Evolutionary conservation across 2,888 invertebrate genomes (phyloP), one percentile per base, ranked within the genome.

Genomic region (Odontothrips loti): DNA sequence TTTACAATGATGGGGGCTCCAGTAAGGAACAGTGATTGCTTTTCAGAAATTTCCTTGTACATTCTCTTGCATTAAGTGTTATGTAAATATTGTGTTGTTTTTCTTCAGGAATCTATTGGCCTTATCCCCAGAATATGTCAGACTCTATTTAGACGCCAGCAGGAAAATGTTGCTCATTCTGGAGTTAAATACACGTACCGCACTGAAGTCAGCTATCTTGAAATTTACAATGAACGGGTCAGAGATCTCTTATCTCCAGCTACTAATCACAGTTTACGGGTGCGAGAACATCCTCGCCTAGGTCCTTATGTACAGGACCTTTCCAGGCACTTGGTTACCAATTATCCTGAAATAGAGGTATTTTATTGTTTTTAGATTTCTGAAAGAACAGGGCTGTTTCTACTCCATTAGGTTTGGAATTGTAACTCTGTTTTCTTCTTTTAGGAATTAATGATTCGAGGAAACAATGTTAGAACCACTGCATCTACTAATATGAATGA

Each of bases 401-500:
- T 6, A 51, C 11, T 82, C 20, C 27, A 23, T n/a, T 11, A 17
- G 6, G 27, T 75, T 43, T 6, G 3, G 34, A 6, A 43, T 43
- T 43, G 2, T 43, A 4, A 43, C 6, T 43, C 6, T 43, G 34
- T 43, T 2, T 43, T 4, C 6, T 47, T 43, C 17, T 84, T 84
- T 11, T 87, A 94, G 94, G 92, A 92, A 86, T 92, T 93, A 86
- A 94, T 94, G 91, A 90, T 91, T 84, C 91, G 93, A 84, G 96
- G 96, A 83, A 96, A 95, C 89, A 89, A 92, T 82, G 93, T 93
- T 86, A 91, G 96, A 84, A 95, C 95, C 34, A 96, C 96, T 3
- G 96, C 96, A 79, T 93, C 95, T 85, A 96, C 96, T 82, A 95
- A 95, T 87, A 96, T 96, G 96, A 96, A 96, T 89, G 95, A 96